Conservation (phyloP, 2,888 invertebrate genomes). For the Auanema freiburgensis region DNA sequence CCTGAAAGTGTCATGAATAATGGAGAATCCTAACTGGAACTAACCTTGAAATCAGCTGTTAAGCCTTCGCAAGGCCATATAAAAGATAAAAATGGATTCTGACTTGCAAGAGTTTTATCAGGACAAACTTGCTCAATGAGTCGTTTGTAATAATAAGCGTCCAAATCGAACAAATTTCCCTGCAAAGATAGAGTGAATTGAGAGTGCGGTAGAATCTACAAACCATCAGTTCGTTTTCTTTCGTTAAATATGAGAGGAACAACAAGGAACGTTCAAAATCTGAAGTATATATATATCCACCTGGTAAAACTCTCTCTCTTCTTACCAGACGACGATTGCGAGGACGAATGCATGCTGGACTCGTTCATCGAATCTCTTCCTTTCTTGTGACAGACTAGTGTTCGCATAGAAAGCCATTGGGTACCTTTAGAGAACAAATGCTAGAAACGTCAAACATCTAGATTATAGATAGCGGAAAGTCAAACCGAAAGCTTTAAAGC, state of each 20-base stretch:
- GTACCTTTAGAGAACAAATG: not conserved
- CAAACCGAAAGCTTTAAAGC: not conserved
- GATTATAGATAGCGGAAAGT: not conserved
- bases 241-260: no score
- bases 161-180: constrained; percentile 16
- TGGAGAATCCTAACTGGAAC: not conserved
- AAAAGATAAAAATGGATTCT: constrained; percentile 14
- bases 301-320: no score
- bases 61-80: not conserved
- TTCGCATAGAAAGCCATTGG: not conserved
- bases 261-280: no score
- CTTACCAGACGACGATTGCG: no score
- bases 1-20: not conserved
- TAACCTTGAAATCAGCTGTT: no score
- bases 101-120: constrained; percentile 15
- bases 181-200: not conserved
- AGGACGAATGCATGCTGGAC: not conserved
- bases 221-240: no score
- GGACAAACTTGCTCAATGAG: not conserved
- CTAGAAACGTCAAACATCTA: not conserved
- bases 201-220: no score
- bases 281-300: no score
- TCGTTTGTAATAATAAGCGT: constrained; percentile 17
- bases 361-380: not conserved
- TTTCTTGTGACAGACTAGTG: not conserved